These are phyloP conservation scores for Seira musarum DNA, from an alignment of 2,888 invertebrate genomes.

Conservation along the genomic window DNA sequence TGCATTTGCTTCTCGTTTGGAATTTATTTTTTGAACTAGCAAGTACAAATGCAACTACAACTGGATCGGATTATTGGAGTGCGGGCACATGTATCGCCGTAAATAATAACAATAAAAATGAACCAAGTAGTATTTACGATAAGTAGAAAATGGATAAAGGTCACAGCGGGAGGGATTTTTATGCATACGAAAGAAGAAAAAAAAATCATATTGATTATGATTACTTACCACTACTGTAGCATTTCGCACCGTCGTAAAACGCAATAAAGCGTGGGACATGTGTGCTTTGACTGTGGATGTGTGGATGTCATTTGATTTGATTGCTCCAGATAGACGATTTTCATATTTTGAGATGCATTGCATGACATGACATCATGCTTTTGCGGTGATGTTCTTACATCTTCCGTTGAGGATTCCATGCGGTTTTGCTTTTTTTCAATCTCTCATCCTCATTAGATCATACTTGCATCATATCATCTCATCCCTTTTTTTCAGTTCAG, in stretches of 20 bases:
- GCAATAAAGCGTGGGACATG: conserved; percentile 1
- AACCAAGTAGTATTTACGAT: conserved; percentile 14
- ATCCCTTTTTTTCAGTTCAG: no score
- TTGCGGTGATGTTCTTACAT: no score
- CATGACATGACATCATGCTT: no score
- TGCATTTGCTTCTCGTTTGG: no score
- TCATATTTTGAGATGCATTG: no score
- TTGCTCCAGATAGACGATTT: no score
- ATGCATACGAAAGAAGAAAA: conserved; percentile 31
- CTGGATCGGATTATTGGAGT: neutral
- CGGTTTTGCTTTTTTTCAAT: no score
- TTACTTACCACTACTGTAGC: neutral
- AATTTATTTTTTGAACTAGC: no score
- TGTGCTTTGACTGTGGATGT: neutral
- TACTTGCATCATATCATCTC: no score
- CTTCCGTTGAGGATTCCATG: no score
- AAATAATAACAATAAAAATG: conserved; percentile 7
- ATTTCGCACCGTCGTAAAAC: conserved; percentile 1
- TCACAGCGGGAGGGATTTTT: conserved; percentile 59
- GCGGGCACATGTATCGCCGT: neutral
- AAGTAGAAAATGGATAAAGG: conserved; percentile 53
- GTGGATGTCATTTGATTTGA: neutral
- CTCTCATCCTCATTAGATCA: no score
- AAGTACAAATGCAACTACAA: no score
- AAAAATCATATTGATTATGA: neutral